These are phyloP conservation scores for Dryococelus australis DNA, from an alignment of 2,888 invertebrate genomes.

Conservation along the genomic window DNA sequence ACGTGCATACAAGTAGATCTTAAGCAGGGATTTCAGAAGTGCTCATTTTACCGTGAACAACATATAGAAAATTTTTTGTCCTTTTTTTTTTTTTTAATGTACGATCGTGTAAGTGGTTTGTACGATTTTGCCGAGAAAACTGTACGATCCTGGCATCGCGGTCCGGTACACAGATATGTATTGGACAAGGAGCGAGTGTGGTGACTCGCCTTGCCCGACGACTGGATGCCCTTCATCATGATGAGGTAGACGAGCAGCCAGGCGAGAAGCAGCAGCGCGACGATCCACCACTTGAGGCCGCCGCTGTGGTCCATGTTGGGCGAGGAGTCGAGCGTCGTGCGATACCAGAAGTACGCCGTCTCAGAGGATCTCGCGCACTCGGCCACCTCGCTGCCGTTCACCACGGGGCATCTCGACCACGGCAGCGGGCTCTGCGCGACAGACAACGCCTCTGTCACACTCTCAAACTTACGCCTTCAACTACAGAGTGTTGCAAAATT, in stretches of 20 bases:
- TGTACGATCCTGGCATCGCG: no score
- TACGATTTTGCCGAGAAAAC: no score
- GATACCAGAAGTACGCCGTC: constrained; percentile 93
- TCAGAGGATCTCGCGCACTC: constrained; percentile 87
- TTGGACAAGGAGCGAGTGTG: no score
- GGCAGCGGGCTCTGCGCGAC: constrained; percentile 76
- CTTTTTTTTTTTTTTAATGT: no score
- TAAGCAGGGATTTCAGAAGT: no score
- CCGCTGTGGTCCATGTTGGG: constrained; percentile 85
- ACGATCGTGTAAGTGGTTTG: no score
- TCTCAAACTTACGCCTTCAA: no score
- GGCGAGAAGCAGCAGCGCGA: constrained; percentile 82
- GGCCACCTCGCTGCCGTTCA: constrained; percentile 70
- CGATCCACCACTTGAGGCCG: constrained; percentile 92
- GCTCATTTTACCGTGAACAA: no score
- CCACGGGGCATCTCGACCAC: constrained; percentile 80
- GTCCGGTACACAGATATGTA: no score
- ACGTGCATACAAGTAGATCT: no score
- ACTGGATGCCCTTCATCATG: constrained; percentile 96
- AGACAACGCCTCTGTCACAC: constrained; percentile 27
- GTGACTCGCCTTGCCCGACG: constrained; percentile 87
- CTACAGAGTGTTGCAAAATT: no score
- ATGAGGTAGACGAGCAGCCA: constrained; percentile 94
- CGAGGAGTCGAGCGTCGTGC: constrained; percentile 86
- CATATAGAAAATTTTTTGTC: no score